Evolutionary conservation across 1,140 invertebrate species (phyloP).

Genomic region (Drosophila leontia): DNA sequence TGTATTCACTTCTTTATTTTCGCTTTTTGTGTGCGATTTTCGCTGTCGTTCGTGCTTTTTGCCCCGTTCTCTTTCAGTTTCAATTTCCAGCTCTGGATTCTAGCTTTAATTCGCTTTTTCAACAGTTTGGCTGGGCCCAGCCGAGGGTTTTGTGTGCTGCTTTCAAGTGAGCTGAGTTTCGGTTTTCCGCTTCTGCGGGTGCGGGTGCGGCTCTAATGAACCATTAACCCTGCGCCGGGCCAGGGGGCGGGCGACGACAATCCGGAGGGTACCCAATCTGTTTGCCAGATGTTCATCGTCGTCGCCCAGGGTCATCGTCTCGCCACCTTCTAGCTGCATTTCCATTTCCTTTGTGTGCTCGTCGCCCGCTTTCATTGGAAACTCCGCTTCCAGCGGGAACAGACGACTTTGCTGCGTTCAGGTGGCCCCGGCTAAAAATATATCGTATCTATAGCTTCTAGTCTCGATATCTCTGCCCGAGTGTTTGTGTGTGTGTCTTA

Average conservation of each 20-base stretch:
- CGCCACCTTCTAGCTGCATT: conserved; percentile 32
- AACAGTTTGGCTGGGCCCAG: conserved; percentile 56
- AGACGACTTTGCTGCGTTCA: conserved; percentile 22
- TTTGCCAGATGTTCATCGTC: conserved; percentile 56
- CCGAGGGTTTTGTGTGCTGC: conserved; percentile 60
- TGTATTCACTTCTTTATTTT: conserved; percentile 64
- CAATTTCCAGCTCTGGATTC: conserved; percentile 70
- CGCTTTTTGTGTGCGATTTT: conserved; percentile 66
- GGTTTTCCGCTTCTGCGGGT: conserved; percentile 52
- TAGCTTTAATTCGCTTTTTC: conserved; percentile 78
- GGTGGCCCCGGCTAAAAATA: conserved; percentile 8
- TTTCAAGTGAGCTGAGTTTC: conserved; percentile 46
- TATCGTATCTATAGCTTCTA: conserved; percentile 17
- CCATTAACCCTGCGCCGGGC: conserved; percentile 25
- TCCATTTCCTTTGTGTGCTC: conserved; percentile 40
- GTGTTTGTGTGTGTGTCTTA: conserved; percentile 37
- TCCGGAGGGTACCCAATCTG: conserved; percentile 43
- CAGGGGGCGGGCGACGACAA: conserved; percentile 12
- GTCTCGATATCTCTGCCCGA: conserved; percentile 7
- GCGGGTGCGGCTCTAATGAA: conserved; percentile 62
- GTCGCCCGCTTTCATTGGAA: conserved; percentile 43
- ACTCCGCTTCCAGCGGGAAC: conserved; percentile 28
- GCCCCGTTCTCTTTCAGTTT: conserved; percentile 74
- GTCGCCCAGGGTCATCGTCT: conserved; percentile 48
- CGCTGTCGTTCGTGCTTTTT: conserved; percentile 80